A percentile compares a stretch with the other conserved stretches of the same genome.
Evolutionary conservation across 2,888 invertebrate species (phyloP).

Genomic region (Heliconius hortense): DNA sequence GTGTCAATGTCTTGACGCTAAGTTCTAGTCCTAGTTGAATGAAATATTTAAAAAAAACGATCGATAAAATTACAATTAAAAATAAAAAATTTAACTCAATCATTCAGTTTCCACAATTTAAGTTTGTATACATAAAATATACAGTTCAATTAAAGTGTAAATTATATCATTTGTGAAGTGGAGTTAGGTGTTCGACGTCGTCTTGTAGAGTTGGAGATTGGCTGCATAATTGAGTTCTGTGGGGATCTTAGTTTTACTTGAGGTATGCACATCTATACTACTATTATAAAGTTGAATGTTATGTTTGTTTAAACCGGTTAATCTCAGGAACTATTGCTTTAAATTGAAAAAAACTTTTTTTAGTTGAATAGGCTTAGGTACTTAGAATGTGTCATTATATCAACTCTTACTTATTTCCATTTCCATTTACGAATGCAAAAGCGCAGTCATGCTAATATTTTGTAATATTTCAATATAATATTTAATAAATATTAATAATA

Average conservation of each 20-base stretch:
- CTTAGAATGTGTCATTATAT: neutral
- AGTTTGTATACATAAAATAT: neutral
- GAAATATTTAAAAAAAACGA: neutral
- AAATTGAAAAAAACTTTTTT: neutral
- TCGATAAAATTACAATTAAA: neutral
- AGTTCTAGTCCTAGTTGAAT: too few relatives aligned
- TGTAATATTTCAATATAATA: too few relatives aligned
- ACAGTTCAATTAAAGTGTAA: conserved; percentile 31
- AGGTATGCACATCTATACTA: conserved; percentile 5
- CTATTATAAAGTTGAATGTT: neutral
- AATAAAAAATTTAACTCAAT: too few relatives aligned
- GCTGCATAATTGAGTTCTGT: conserved; percentile 19
- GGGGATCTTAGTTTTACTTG: neutral
- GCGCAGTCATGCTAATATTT: too few relatives aligned
- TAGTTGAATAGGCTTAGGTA: too few relatives aligned
- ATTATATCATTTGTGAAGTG: conserved; percentile 25
- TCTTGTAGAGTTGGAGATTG: conserved; percentile 10
- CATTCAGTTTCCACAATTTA: neutral
- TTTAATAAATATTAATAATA: too few relatives aligned
- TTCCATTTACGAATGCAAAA: too few relatives aligned
- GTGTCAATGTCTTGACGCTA: too few relatives aligned
- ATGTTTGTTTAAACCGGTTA: neutral
- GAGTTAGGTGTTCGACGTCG: conserved; percentile 1
- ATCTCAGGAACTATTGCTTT: neutral
- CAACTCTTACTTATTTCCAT: too few relatives aligned